A percentile compares a stretch with the other conserved stretches of the same genome.
phyloP scores from a whole-genome alignment of 2,113 vertebrate species.

The Lethenteron reissneri region DNA sequence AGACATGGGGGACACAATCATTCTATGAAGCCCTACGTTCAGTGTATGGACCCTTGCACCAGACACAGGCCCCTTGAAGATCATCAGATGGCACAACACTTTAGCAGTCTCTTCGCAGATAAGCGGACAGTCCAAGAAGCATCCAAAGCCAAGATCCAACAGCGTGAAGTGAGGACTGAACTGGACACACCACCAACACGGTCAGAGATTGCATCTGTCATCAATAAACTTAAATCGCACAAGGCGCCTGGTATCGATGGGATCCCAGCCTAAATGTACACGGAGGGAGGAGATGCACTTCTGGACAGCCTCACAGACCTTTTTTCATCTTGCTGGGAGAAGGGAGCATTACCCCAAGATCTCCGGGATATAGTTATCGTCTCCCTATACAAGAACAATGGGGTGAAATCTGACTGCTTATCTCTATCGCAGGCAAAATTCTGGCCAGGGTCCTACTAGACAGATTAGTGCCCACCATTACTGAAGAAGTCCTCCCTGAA shows the following conservation, averaged over 20 bases:
- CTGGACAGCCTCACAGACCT: not conserved
- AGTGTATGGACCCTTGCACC: not conserved
- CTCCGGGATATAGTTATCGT: not conserved
- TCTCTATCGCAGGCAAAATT: conserved; percentile 1
- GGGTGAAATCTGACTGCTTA: not conserved
- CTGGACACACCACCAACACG: not conserved
- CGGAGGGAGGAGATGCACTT: not conserved
- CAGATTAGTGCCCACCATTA: not conserved
- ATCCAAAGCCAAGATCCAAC: not conserved
- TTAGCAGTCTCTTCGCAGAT: not conserved
- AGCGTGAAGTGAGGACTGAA: not conserved
- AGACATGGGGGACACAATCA: not conserved
- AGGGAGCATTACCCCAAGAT: not conserved
- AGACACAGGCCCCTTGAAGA: not conserved
- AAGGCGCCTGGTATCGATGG: not conserved
- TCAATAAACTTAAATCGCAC: not conserved
- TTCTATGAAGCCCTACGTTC: not conserved
- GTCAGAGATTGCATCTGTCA: not conserved
- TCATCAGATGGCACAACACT: conserved; percentile 1
- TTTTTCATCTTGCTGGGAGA: too few species aligned
- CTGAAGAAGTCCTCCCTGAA: not conserved
- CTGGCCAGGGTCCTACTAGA: not conserved
- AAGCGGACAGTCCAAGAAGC: not conserved
- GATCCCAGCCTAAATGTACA: not conserved
- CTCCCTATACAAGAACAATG: conserved; percentile 1